These are phyloP conservation scores for Catonia carolina DNA, from an alignment of 2,888 invertebrate species.

Conservation along the genomic window DNA sequence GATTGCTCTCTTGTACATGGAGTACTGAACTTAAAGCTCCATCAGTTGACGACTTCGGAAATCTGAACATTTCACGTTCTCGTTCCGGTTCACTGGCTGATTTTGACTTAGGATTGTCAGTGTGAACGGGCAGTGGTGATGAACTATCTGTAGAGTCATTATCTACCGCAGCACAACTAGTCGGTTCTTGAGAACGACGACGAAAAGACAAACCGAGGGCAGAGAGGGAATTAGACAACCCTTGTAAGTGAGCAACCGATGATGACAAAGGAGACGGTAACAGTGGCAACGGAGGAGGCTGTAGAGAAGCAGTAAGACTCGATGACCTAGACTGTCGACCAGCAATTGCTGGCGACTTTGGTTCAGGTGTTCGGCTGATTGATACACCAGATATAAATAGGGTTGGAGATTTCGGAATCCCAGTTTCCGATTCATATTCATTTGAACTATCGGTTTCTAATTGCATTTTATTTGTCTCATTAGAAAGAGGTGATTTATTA, in stretches of 20 bases:
- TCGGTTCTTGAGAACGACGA: constrained; percentile 18
- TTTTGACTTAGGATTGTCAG: constrained; percentile 40
- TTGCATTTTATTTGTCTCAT: constrained; percentile 10
- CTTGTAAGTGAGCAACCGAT: constrained; percentile 28
- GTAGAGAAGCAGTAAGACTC: constrained; percentile 46
- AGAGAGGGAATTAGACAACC: constrained; percentile 22
- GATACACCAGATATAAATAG: constrained; percentile 52
- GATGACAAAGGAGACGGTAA: constrained; percentile 27
- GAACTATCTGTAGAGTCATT: constrained; percentile 4
- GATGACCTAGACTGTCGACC: constrained; percentile 48
- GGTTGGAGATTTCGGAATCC: constrained; percentile 51
- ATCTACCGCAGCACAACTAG: constrained; percentile 4
- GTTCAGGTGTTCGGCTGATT: constrained; percentile 50
- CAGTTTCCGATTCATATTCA: constrained; percentile 52
- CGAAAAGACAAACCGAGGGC: constrained; percentile 21
- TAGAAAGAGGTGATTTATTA: constrained; percentile 15
- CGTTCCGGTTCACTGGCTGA: constrained; percentile 49
- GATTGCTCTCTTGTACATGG: constrained; percentile 50
- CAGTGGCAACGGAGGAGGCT: constrained; percentile 33
- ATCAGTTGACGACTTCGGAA: constrained; percentile 52
- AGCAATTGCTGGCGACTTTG: constrained; percentile 40
- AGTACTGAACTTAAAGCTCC: constrained; percentile 52
- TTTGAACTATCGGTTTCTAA: constrained; percentile 32
- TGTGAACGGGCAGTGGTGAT: constrained; percentile 3
- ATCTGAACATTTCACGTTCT: constrained; percentile 48